A percentile compares a stretch with the other conserved stretches of the same genome.
Conservation (phyloP, 1,140 invertebrate species). For the Ceratosolen solmsi region DNA sequence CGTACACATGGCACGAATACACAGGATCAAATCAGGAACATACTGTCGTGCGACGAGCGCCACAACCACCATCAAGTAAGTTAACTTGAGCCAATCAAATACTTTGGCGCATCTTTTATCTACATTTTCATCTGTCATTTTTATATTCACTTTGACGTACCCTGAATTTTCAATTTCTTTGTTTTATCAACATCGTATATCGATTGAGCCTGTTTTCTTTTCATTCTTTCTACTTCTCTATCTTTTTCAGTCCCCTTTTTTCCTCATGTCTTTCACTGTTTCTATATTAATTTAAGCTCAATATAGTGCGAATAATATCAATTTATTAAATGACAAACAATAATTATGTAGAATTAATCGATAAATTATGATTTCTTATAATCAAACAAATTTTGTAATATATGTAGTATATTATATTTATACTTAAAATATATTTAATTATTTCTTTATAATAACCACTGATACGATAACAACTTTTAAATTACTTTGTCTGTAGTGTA, state of each 20-base stretch:
- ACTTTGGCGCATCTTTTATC: not conserved
- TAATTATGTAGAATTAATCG: no score
- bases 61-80: slow-evolving; percentile 75
- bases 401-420: no score
- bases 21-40: slow-evolving; percentile 75
- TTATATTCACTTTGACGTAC: not conserved
- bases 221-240: not conserved
- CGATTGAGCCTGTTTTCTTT: not conserved
- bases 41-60: slow-evolving; percentile 78
- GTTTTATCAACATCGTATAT: not conserved
- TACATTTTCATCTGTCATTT: not conserved
- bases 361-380: not conserved
- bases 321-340: not conserved
- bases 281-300: not conserved
- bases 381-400: not conserved
- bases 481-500: not conserved
- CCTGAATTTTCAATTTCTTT: not conserved
- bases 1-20: slow-evolving; percentile 94
- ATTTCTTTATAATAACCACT: not conserved
- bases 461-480: not conserved
- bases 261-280: not conserved
- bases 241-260: no score
- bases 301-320: slow-evolving; percentile 34
- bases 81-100: slow-evolving; percentile 43
- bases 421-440: not conserved